A percentile compares a stretch with the other conserved stretches of the same genome.
Conservation (phyloP, 1,140 invertebrate species). For the Drosophila sproati region DNA sequence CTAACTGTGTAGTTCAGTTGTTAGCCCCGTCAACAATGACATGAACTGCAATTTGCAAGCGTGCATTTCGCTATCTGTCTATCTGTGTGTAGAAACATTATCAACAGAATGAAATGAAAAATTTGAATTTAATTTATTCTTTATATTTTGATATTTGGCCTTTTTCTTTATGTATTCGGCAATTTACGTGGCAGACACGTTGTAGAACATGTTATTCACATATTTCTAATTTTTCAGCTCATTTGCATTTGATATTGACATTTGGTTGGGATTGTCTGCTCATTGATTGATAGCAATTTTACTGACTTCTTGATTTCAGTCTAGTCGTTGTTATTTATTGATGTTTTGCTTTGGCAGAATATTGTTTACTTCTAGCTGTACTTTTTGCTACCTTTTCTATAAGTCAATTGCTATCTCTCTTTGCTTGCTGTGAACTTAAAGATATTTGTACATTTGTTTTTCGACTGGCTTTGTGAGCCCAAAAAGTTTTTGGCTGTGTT, state of each 20-base stretch:
- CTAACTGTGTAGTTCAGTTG: slow-evolving; percentile 67
- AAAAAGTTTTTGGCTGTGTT: slow-evolving; percentile 39
- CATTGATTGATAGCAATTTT: slow-evolving; percentile 4
- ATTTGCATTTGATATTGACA: slow-evolving; percentile 71
- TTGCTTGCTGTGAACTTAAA: slow-evolving; percentile 28
- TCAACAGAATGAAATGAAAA: neutral
- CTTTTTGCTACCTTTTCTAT: neutral
- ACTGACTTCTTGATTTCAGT: slow-evolving; percentile 18
- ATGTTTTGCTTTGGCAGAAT: slow-evolving; percentile 9
- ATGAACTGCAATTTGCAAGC: slow-evolving; percentile 16
- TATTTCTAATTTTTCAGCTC: slow-evolving; percentile 38
- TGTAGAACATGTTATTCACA: neutral
- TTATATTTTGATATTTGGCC: neutral
- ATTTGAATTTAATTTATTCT: neutral
- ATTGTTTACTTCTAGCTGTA: slow-evolving; percentile 14
- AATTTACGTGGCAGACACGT: too few relatives aligned
- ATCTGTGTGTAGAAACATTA: neutral
- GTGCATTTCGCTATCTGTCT: neutral
- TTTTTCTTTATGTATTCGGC: too few relatives aligned
- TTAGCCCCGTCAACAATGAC: slow-evolving; percentile 37
- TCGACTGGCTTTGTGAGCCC: slow-evolving; percentile 16
- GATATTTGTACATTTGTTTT: slow-evolving; percentile 34
- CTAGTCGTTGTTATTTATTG: neutral
- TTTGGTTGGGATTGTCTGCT: slow-evolving; percentile 28
- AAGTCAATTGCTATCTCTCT: neutral